Percentiles rank a stretch among this genome's conserved stretches.
These are phyloP conservation scores for Pollenia griseotomentosa DNA, from an alignment of 2,888 invertebrate species.

Conservation along the genomic window DNA sequence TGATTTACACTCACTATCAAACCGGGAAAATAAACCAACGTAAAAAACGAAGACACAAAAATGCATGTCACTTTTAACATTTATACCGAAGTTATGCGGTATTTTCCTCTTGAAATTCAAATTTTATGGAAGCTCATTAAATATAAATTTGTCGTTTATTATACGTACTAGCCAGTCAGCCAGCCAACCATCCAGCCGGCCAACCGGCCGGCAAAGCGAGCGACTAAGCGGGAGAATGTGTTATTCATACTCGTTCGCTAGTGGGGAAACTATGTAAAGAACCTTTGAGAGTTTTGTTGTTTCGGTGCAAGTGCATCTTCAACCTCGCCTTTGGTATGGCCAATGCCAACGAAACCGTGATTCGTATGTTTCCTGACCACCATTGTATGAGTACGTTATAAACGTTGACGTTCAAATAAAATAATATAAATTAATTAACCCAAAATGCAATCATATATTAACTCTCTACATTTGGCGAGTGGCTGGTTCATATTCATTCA, in stretches of 20 bases:
- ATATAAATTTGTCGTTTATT: slow-evolving; percentile 84
- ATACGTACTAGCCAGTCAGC: slow-evolving; percentile 65
- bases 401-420: slow-evolving; percentile 81
- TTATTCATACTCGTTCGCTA: slow-evolving; percentile 25
- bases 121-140: slow-evolving; percentile 84
- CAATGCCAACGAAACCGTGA: slow-evolving; percentile 45
- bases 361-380: slow-evolving; percentile 42
- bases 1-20: slow-evolving; percentile 56
- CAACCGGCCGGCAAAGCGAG: not conserved
- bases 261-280: not conserved
- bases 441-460: slow-evolving; percentile 66
- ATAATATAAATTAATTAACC: slow-evolving; percentile 83
- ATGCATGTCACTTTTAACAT: slow-evolving; percentile 72
- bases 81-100: slow-evolving; percentile 74
- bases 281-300: slow-evolving; percentile 39
- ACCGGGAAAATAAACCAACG: slow-evolving; percentile 39
- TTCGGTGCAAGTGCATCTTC: slow-evolving; percentile 62
- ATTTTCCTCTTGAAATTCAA: slow-evolving; percentile 83
- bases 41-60: slow-evolving; percentile 59
- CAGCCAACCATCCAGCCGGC: not conserved
- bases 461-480: slow-evolving; percentile 33
- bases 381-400: slow-evolving; percentile 32
- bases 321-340: not conserved
- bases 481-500: slow-evolving; percentile 4
- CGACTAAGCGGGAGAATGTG: slow-evolving; percentile 32